phyloP scores from a whole-genome alignment of 1,140 invertebrate species.

The Drosophila nannoptera region DNA sequence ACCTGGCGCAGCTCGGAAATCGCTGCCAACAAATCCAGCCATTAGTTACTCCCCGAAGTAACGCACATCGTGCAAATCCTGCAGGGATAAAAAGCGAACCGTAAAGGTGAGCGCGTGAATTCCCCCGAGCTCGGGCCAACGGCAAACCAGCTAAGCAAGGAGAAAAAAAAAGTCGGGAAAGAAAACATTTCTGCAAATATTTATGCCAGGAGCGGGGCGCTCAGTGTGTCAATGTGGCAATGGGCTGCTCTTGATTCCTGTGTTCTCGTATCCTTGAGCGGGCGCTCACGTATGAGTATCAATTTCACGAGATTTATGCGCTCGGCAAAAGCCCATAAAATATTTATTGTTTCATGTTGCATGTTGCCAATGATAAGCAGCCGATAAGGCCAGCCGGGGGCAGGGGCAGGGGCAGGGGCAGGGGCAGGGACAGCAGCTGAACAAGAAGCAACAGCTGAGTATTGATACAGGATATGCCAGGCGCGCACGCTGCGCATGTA shows the following conservation, averaged over 20 bases:
- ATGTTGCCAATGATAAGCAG: slow-evolving; percentile 58
- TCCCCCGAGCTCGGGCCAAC: slow-evolving; percentile 34
- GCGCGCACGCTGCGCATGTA: slow-evolving; percentile 32
- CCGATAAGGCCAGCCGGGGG: slow-evolving; percentile 27
- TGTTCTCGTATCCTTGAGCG: slow-evolving; percentile 7
- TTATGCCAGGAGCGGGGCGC: slow-evolving; percentile 21
- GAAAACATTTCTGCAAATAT: slow-evolving; percentile 42
- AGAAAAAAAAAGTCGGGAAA: slow-evolving; percentile 8
- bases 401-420: not conserved
- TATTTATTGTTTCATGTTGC: slow-evolving; percentile 74
- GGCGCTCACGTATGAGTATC: slow-evolving; percentile 41
- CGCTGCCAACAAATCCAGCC: slow-evolving; percentile 3
- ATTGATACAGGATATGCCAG: slow-evolving; percentile 14
- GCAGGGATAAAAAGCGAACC: not conserved
- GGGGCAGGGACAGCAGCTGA: slow-evolving; percentile 64
- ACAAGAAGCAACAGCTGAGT: slow-evolving; percentile 54
- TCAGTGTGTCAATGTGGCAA: slow-evolving; percentile 67
- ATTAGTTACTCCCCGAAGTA: not conserved
- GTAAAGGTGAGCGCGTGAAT: slow-evolving; percentile 21
- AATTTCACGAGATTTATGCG: slow-evolving; percentile 72
- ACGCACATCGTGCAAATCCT: slow-evolving; percentile 44
- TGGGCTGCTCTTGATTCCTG: slow-evolving; percentile 24
- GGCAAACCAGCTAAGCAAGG: not conserved
- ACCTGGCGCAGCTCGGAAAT: not conserved
- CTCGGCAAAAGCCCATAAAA: slow-evolving; percentile 66